Base-by-base conservation (phyloP, 2,797 vertebrate species). In the Ptychobarbus kaznakovi region DNA sequence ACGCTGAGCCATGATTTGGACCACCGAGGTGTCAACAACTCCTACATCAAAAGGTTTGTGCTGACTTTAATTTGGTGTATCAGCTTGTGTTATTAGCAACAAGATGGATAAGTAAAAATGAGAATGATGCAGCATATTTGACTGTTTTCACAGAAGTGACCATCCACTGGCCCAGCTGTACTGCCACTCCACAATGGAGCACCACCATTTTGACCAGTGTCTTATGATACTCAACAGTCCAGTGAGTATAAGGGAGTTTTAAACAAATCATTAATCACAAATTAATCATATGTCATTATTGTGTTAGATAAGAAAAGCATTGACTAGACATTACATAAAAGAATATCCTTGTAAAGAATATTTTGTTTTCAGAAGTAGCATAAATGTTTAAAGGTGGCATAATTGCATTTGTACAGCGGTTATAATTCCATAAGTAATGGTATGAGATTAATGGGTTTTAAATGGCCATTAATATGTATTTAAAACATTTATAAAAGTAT, bases 121-220 rank as follows among this genome's bases (percentile, higher is more conserved):
- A 58, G 35, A 66, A 15, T 56, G 81, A 86, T 8, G 68, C 5
- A n/a, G 35, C 68, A 32, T 44, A 22, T 18, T 82, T 63, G 12
- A 51, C 65, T 86, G 46, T 85, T 44, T 87, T 8, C 5, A 49
- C 93, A 99, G 98, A 92, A 99, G 97, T 0, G 98, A 99, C 49
- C 98, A 99, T 89, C 98, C 98, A 0, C 95, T 99, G 79, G 97
- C 98, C 44, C 98, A 98, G 87, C 96, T 99, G 15, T 99, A 99
- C 90, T 97, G 98, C 92, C 98, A 99, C 90, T 99, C 98, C 12
- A 99, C 96, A 89, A 97, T 99, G 97, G 98, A 99, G 88, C 98
- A 99, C 87, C 98, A 99, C 88, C 98, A 99, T 92, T 98, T 99
- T 56, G 97, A 99, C 93, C 98, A 99, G 93, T 99, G 98, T 92